These are phyloP conservation scores for Sitta carolinensis DNA, from an alignment of 2,797 vertebrate genomes.

Conservation along the genomic window DNA sequence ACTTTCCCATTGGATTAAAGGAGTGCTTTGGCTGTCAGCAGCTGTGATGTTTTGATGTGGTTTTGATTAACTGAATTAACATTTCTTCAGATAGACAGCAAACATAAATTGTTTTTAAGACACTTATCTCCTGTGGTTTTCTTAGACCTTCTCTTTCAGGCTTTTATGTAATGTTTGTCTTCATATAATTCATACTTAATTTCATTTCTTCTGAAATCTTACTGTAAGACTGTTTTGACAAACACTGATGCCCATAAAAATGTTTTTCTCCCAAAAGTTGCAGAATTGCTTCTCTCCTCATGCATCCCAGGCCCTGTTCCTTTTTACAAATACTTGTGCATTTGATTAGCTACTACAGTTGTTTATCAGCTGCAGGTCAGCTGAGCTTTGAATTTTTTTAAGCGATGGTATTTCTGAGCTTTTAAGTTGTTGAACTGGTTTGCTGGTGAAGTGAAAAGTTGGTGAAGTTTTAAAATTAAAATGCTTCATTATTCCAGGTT, in stretches of 20 bases:
- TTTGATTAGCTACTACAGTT: not conserved
- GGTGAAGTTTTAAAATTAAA: not conserved
- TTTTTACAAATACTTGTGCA: not conserved
- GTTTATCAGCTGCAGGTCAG: not conserved
- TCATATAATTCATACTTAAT: not conserved
- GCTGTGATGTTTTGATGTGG: not conserved
- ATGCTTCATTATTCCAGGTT: not conserved
- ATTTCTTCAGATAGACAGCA: not conserved
- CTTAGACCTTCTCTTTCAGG: not conserved
- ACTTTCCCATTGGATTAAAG: not conserved
- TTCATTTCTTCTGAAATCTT: not conserved
- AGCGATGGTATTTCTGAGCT: not conserved
- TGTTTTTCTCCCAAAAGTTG: not conserved
- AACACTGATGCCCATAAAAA: not conserved
- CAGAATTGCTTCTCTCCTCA: not conserved
- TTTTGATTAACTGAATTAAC: not conserved
- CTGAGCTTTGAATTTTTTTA: not conserved
- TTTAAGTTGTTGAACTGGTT: not conserved
- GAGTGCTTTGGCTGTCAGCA: not conserved
- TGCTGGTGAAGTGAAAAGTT: not conserved
- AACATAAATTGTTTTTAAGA: not conserved
- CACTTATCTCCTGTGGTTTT: not conserved
- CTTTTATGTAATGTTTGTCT: not conserved
- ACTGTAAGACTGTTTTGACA: not conserved
- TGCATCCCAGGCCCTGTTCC: rapidly evolving